Base-by-base conservation (phyloP, 2,113 vertebrate genomes). In the rabbit (Oryctolagus cuniculus) region DNA sequence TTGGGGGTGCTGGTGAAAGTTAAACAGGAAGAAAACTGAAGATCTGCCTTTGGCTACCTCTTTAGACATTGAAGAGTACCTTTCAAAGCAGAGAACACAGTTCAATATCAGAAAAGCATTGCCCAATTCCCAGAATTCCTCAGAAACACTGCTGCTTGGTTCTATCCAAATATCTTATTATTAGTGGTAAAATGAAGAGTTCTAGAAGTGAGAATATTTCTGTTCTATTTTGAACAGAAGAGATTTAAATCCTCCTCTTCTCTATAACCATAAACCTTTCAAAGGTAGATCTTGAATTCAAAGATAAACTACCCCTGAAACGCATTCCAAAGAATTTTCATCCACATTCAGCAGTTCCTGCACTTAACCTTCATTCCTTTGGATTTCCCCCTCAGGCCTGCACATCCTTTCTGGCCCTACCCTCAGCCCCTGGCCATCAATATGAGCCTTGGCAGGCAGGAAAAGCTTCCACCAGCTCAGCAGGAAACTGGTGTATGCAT, bases 401-500 rank as follows among this genome's bases (percentile, higher is more conserved):
- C 87, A 87, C 94, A 75, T 96, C 13, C 93, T 98, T 98, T 97
- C 97, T 73, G 75, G 79, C 55, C 69, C 79, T 38, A 19, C 80
- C 34, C 87, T 95, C 53, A 87, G 82, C 61, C 96, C 95, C 92
- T 75, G 92, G 95, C 93, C 90, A 89, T 25, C 67, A 86, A 5
- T 31, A 81, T 73, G 84, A 72, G 91, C 87, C 93, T 95, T 91
- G 95, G 90, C 94, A 96, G 90, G 89, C 97, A 97, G 97, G 98
- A 98, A 98, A 98, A 74, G 77, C 91, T 53, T 94, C 90, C 63
- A 10, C 70, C 69, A 86, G 22, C 82, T 89, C 95, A 96, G 87
- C 96, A 98, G 97, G 98, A 98, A 98, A 95, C 90, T 66, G 75
- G 82, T 93, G 83, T 93, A 73, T 95, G 91, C 61, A 64, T 91